phyloP scores from a whole-genome alignment of 2,888 invertebrate genomes.

The Mesorhabditis spiculigera region DNA sequence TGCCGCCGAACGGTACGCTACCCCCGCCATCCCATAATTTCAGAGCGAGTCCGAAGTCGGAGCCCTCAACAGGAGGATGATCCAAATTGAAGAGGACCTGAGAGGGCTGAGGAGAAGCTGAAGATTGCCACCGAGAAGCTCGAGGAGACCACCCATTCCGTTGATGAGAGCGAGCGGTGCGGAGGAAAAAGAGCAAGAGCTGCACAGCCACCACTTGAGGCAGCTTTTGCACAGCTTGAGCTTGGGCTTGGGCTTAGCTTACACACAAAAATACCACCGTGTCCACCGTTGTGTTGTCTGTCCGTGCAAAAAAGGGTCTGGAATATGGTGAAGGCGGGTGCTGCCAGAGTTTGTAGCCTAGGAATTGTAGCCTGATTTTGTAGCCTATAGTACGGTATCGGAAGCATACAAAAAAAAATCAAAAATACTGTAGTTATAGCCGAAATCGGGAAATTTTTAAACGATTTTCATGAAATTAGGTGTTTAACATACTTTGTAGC shows the following conservation, averaged over 20 bases:
- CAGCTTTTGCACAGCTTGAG: background rate
- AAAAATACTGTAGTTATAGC: too few species aligned
- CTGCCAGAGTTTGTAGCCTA: too few species aligned
- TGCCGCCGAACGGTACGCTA: constrained; percentile 92
- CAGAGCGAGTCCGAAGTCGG: constrained; percentile 95
- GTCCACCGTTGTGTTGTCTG: too few species aligned
- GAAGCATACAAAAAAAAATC: too few species aligned
- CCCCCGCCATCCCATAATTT: constrained; percentile 17
- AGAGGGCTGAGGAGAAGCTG: constrained; percentile 96
- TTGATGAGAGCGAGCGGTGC: constrained; percentile 99
- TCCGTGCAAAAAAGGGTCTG: too few species aligned
- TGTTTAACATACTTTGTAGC: too few species aligned
- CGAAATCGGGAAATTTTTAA: too few species aligned
- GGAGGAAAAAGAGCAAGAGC: constrained; percentile 9
- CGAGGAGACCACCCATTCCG: constrained; percentile 95
- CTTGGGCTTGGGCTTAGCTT: background rate
- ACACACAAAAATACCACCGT: too few species aligned
- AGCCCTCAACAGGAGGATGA: constrained; percentile 96
- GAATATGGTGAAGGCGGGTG: too few species aligned
- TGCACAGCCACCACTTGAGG: background rate
- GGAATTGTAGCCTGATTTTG: too few species aligned
- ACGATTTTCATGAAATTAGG: too few species aligned
- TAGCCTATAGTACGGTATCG: too few species aligned
- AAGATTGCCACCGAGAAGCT: constrained; percentile 96
- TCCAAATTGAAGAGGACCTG: constrained; percentile 97